Base-by-base conservation (phyloP, 2,113 vertebrate species). In the Phainopepla nitens region DNA sequence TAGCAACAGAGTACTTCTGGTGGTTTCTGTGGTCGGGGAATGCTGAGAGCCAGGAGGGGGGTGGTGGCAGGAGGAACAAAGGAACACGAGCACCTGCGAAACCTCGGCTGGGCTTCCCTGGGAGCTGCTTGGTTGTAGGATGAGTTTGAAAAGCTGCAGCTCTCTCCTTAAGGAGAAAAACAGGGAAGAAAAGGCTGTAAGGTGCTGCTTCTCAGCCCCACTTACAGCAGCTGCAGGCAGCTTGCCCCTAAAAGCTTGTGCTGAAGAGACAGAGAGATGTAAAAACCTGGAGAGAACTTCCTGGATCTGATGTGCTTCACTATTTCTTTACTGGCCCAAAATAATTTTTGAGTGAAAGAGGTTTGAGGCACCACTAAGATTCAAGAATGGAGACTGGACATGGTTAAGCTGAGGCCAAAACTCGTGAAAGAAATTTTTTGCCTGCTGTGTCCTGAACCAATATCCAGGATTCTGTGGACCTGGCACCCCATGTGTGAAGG, bases 11-110 rank as follows among this genome's bases (percentile, higher is more conserved):
- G 17, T 5, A 0, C 44, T 62, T 15, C 23, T 35, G 60, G 44
- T 16, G 4, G 2, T 23, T 91, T 56, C 84, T 58, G 66, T n/a
- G 90, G 25, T 36, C 58, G 15, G 16, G 6, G n/a, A 41, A 0
- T 0, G 10, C 1, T 7, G 57, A 25, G 58, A 13, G 3, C 4
- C 3, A n/a, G n/a, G 3, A 23, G 2, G 2, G 41, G 29, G 33
- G 20, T 1, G 27, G 3, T 18, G 82, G 79, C 70, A 36, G 47
- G 7, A 58, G 39, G 2, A 23, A 20, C 10, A 7, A 65, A 42
- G 27, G 1, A 5, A 29, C 1, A 2, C 19, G 15, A 2, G 19
- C 44, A 16, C 7, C 2, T 6, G 53, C 71, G 54, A 35, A 65
- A 9, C 25, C 76, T 39, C 41, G n/a, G n/a, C n/a, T n/a, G n/a